Conservation (phyloP, 2,888 invertebrate species). For the Cephus runcator region DNA sequence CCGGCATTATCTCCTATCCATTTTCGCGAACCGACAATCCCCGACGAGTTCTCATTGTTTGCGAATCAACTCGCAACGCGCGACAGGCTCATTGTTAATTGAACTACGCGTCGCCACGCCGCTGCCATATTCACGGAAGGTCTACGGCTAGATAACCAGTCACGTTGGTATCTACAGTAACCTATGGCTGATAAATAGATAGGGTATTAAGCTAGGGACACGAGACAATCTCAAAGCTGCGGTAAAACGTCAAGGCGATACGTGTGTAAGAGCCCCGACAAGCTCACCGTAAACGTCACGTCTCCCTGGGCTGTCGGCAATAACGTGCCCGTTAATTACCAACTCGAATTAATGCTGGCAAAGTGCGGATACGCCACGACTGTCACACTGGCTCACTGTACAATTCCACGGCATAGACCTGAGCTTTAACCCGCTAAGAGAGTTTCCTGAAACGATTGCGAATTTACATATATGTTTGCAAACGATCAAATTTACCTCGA, state of each 20-base stretch:
- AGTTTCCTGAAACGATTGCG: background rate
- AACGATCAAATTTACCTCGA: background rate
- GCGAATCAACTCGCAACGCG: slow-evolving; percentile 53
- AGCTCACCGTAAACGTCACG: slow-evolving; percentile 29
- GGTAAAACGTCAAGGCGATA: background rate
- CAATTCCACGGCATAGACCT: background rate
- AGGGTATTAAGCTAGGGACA: background rate
- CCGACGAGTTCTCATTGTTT: slow-evolving; percentile 61
- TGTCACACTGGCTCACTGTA: background rate
- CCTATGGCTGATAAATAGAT: too few relatives aligned
- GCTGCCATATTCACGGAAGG: slow-evolving; percentile 43
- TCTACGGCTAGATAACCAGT: background rate
- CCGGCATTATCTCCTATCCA: background rate
- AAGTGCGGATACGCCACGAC: background rate
- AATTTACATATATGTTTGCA: background rate
- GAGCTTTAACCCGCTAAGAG: background rate
- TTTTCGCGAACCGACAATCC: background rate
- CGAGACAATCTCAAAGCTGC: background rate
- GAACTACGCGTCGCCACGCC: slow-evolving; percentile 54
- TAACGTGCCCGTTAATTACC: slow-evolving; percentile 57
- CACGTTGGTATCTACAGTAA: too few relatives aligned
- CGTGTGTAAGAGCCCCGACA: background rate
- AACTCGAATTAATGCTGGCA: slow-evolving; percentile 47
- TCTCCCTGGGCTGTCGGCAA: slow-evolving; percentile 50
- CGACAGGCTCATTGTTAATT: slow-evolving; percentile 59